Conservation (phyloP, 2,797 vertebrate genomes). For the Falco cherrug region DNA sequence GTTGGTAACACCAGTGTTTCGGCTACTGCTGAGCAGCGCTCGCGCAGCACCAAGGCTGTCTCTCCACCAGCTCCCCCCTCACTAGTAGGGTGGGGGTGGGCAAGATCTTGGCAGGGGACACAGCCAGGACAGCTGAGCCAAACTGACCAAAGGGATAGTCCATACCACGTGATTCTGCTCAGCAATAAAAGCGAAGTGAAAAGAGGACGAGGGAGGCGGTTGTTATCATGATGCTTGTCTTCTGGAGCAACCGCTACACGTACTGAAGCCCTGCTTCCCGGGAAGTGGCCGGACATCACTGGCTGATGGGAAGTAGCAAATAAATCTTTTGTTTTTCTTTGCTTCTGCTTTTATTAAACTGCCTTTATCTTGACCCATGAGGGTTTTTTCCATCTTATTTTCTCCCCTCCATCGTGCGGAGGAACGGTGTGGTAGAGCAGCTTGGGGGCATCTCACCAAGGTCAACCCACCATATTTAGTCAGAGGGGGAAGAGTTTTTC, state of each 20-base stretch:
- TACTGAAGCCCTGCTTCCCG: too few species aligned
- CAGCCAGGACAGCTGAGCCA: not conserved
- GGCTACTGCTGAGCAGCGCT: not conserved
- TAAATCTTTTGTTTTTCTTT: not conserved
- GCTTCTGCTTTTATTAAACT: not conserved
- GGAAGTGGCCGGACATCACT: too few species aligned
- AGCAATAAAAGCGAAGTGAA: not conserved
- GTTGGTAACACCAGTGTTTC: not conserved
- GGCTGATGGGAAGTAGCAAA: too few species aligned
- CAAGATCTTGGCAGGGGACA: too few species aligned
- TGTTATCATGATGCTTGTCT: rapidly evolving
- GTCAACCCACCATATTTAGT: not conserved
- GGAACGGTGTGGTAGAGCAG: too few species aligned
- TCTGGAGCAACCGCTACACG: too few species aligned
- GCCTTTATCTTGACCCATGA: not conserved
- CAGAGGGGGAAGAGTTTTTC: not conserved
- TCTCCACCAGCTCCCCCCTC: too few species aligned
- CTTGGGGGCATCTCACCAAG: too few species aligned
- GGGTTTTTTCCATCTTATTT: too few species aligned
- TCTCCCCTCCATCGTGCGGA: too few species aligned
- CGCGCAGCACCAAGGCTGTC: not conserved
- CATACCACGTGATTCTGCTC: not conserved
- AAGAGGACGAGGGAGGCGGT: not conserved
- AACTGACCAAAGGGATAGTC: not conserved
- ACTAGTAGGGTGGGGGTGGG: too few species aligned